Evolutionary conservation across 2,113 vertebrate species (phyloP).

Genomic region (Clupea harengus): DNA sequence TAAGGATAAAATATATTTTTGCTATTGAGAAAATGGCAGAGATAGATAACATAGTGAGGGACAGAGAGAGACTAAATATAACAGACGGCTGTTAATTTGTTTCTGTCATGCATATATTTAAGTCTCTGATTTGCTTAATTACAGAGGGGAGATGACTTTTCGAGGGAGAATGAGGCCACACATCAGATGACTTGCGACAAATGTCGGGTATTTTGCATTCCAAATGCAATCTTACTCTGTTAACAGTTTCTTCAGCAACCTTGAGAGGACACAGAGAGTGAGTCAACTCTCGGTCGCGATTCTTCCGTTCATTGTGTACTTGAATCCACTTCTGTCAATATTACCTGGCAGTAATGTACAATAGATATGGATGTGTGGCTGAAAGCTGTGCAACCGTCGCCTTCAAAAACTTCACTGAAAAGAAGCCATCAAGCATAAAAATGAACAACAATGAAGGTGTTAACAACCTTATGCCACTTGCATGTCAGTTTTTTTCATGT

Average conservation of each 20-base stretch:
- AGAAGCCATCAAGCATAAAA: background rate
- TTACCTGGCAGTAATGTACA: background rate
- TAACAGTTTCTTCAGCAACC: conserved; percentile 31
- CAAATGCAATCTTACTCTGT: conserved; percentile 39
- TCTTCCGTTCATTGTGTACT: background rate
- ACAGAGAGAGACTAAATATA: background rate
- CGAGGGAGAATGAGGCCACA: conserved; percentile 21
- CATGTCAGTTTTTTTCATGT: background rate
- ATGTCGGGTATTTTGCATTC: conserved; percentile 33
- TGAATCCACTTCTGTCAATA: background rate
- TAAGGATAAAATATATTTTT: background rate
- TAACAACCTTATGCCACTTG: background rate
- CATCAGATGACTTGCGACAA: conserved; percentile 44
- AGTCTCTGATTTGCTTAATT: background rate
- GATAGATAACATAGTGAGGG: background rate
- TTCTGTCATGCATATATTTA: background rate
- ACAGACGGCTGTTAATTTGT: background rate
- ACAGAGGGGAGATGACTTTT: background rate
- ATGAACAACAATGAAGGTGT: background rate
- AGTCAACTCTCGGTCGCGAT: background rate
- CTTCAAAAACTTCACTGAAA: background rate
- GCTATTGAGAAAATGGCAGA: background rate
- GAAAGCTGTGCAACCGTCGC: background rate
- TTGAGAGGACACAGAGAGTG: background rate
- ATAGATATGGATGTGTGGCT: background rate